Conservation (phyloP, 2,113 vertebrate genomes). For the Eulacestoma nigropectus region DNA sequence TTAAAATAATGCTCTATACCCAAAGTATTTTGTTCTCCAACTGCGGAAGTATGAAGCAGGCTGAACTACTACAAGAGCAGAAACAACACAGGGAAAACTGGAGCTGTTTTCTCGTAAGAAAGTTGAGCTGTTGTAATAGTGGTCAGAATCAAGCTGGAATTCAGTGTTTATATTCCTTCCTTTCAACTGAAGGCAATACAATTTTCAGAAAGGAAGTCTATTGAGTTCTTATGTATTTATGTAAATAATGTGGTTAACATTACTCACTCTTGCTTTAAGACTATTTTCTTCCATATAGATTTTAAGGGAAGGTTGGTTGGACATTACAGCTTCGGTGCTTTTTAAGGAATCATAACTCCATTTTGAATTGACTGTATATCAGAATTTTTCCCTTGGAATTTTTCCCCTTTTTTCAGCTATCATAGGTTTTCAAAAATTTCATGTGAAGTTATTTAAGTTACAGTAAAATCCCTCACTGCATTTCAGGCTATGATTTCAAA, state of each 20-base stretch:
- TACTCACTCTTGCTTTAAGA: not conserved
- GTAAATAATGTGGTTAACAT: not conserved
- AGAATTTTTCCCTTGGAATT: not conserved
- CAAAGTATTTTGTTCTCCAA: not conserved
- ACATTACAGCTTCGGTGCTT: fast-evolving
- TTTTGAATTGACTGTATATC: not conserved
- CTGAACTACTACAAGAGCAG: not conserved
- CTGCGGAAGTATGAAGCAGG: not conserved
- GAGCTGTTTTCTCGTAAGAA: not conserved
- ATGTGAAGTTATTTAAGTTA: not conserved
- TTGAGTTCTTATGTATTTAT: not conserved
- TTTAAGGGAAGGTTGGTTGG: not conserved
- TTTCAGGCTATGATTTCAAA: not conserved
- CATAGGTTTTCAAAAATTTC: not conserved
- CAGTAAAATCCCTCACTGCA: not conserved
- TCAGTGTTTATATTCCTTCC: not conserved
- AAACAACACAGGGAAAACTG: not conserved
- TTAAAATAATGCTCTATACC: not conserved
- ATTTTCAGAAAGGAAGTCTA: not conserved
- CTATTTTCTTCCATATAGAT: not conserved
- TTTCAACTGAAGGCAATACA: not conserved
- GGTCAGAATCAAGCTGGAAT: not conserved
- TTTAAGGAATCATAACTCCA: not conserved
- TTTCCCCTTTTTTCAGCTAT: not conserved
- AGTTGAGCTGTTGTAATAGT: not conserved